Base-by-base conservation (phyloP, 2,888 invertebrate species). In the Willowsia nigromaculata region DNA sequence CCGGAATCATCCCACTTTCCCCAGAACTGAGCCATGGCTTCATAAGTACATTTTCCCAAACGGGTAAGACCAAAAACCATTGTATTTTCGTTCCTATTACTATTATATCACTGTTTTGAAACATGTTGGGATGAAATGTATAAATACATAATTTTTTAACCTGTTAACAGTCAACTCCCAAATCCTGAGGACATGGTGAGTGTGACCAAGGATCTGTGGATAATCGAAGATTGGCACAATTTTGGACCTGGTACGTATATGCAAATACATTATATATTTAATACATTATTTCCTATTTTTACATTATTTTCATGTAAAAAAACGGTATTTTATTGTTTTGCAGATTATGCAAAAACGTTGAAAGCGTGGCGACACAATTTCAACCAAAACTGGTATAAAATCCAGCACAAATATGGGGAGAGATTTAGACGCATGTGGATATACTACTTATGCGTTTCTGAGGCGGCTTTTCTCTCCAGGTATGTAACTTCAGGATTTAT, bases 41-140 rank as follows among this genome's bases (percentile, higher is more conserved):
- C 81, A 91, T 56, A 91, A 65, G 9, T 76, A 86, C 50, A 86
- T 90, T 43, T 90, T 90, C 43, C 86, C 83, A 0, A 90, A 83
- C 40, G 82, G 71, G 59, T 53, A 50, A 5, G 50, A 15, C 3
- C 50, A 4, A 6, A 37, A 6, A 37, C 37, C 37, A 6, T 4
- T 37, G 4, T 9, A 37, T 9, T 37, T 37, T 6, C 37, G 9
- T 37, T 9, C 9, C 37, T 6, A 4, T 37, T 37, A 6, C 37
- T 37, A 9, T 37, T 4, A 9, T 37, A 6, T 37, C 9, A 37
- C 9, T 6, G 37, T 37, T 4, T n/a, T n/a, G 11, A 43, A 9
- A 43, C 13, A 43, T 6, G 43, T 43, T 37, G 37, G 37, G 37
- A 37, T 6, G 37, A 37, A 37, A 37, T 6, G 37, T 37, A 37